Conservation (phyloP, 1,140 invertebrate genomes). For the Aethina tumida region DNA sequence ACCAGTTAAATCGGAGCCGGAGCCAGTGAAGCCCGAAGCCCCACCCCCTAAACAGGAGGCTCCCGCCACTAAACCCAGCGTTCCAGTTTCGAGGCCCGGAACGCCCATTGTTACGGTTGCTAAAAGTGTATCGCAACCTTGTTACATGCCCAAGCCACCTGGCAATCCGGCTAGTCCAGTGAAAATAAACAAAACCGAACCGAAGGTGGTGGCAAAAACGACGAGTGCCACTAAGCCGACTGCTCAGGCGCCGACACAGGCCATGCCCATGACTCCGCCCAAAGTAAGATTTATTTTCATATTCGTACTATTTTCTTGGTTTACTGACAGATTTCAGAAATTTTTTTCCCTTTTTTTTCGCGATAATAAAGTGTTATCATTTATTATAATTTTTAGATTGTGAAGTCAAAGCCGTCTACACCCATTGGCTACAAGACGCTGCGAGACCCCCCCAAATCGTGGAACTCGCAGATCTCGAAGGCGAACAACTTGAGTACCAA, state of each 20-base stretch:
- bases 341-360: too few species aligned
- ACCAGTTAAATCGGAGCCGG: too few species aligned
- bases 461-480: slow-evolving; percentile 47
- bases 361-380: too few species aligned
- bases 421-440: slow-evolving; percentile 45
- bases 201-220: slow-evolving; percentile 3
- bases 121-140: slow-evolving; percentile 14
- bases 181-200: slow-evolving; percentile 11
- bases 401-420: slow-evolving; percentile 30
- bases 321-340: too few species aligned
- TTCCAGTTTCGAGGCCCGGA: slow-evolving; percentile 1
- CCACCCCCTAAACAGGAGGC: too few species aligned
- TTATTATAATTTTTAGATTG: too few species aligned
- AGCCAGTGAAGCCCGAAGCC: too few species aligned
- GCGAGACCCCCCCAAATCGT: slow-evolving; percentile 44
- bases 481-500: slow-evolving; percentile 29
- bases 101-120: not conserved
- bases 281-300: too few species aligned
- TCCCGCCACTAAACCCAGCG: too few species aligned
- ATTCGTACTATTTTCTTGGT: too few species aligned
- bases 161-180: slow-evolving; percentile 22
- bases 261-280: not conserved
- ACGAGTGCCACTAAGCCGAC: slow-evolving; percentile 1
- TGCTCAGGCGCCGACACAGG: not conserved
- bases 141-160: slow-evolving; percentile 23